phyloP scores from a whole-genome alignment of 2,888 invertebrate species.

The Thyatira batis region DNA sequence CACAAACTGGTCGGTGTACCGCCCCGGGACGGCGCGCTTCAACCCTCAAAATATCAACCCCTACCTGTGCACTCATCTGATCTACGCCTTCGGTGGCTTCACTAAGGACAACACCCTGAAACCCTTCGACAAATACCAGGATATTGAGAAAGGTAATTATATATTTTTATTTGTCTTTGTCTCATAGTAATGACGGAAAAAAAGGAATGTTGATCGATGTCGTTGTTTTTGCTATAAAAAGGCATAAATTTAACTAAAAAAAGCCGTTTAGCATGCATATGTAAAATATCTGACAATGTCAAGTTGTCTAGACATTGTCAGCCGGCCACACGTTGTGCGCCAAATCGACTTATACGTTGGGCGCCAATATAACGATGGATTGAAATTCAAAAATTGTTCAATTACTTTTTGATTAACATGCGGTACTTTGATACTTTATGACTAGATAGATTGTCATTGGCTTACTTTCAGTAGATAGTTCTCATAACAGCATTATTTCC shows the following conservation, averaged over 20 bases:
- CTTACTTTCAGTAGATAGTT: too few species aligned
- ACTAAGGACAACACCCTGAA: conserved; percentile 95
- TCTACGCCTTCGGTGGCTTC: conserved; percentile 96
- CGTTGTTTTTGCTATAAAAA: too few species aligned
- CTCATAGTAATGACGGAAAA: too few species aligned
- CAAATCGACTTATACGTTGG: background rate
- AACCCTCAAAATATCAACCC: conserved; percentile 97
- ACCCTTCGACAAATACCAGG: conserved; percentile 97
- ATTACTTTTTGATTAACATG: too few species aligned
- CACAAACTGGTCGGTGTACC: conserved; percentile 96
- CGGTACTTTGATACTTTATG: too few species aligned
- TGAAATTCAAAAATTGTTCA: background rate
- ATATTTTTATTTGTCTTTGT: background rate
- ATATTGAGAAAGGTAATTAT: conserved; percentile 93
- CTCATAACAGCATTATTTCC: background rate
- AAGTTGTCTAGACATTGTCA: too few species aligned
- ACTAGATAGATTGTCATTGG: too few species aligned
- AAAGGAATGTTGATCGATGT: too few species aligned
- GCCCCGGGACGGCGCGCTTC: conserved; percentile 95
- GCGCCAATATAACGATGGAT: background rate
- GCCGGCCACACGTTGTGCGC: conserved; percentile 3
- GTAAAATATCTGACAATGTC: too few species aligned
- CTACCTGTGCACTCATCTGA: conserved; percentile 95
- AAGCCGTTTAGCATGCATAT: too few species aligned
- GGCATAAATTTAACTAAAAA: too few species aligned